A percentile compares a stretch with the other conserved stretches of the same genome.
phyloP scores from a whole-genome alignment of 2,888 invertebrate genomes.

The Entomobrya proxima region DNA sequence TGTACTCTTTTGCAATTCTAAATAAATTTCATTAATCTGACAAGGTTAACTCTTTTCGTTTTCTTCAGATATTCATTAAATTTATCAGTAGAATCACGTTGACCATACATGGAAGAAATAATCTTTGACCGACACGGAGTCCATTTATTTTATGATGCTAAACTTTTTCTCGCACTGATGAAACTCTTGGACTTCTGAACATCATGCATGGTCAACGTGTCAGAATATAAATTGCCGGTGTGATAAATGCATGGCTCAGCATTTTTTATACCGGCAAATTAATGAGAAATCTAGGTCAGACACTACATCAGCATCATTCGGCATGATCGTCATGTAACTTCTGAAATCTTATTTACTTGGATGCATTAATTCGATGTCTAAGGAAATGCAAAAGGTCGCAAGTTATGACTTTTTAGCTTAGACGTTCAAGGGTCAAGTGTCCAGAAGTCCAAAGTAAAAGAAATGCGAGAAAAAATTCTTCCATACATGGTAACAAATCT shows the following conservation, averaged over 20 bases:
- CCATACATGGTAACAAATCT: background rate
- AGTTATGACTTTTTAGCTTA: background rate
- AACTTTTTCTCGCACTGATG: background rate
- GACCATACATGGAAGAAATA: conserved; percentile 61
- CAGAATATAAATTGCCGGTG: background rate
- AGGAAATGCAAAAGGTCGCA: conserved; percentile 12
- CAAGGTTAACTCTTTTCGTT: background rate
- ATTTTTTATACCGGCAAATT: background rate
- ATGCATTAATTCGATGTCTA: too few relatives aligned
- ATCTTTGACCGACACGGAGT: background rate
- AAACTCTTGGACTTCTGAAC: conserved; percentile 16
- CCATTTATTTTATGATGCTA: too few relatives aligned
- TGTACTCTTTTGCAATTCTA: too few relatives aligned
- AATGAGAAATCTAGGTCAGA: background rate
- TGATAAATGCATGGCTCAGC: background rate
- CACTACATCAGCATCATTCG: too few relatives aligned
- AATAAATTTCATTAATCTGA: too few relatives aligned
- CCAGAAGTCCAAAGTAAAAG: conserved; percentile 14
- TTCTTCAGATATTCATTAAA: background rate
- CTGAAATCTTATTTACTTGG: too few relatives aligned
- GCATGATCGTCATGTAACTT: too few relatives aligned
- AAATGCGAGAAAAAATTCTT: too few relatives aligned
- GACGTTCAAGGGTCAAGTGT: background rate
- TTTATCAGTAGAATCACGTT: conserved; percentile 33
- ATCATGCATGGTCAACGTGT: conserved; percentile 1